Percentiles rank a stretch among this genome's conserved stretches.
phyloP scores from a whole-genome alignment of 2,113 vertebrate genomes.

The Centropus unirufus region DNA sequence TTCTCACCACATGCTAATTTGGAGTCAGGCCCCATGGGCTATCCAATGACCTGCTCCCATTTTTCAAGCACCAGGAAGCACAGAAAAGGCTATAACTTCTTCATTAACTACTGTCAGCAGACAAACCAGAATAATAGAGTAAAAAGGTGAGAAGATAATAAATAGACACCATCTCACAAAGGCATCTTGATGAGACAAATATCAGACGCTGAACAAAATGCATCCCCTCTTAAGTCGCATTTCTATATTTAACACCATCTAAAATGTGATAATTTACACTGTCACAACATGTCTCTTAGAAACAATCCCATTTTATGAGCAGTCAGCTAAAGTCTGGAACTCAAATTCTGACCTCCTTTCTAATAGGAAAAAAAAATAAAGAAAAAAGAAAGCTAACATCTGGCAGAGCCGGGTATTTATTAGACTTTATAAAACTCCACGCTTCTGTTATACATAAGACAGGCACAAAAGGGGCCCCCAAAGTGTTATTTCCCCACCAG shows the following conservation, averaged over 20 bases:
- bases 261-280: slow-evolving; percentile 57
- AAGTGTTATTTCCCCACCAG: slow-evolving; percentile 72
- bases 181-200: slow-evolving; percentile 35
- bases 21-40: not conserved
- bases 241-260: slow-evolving; percentile 48
- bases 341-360: slow-evolving; percentile 47
- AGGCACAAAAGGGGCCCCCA: slow-evolving; percentile 65
- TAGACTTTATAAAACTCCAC: slow-evolving; percentile 65
- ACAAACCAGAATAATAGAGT: not conserved
- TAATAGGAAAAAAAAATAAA: not conserved
- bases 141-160: slow-evolving; percentile 1
- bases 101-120: not conserved
- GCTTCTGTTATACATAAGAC: slow-evolving; percentile 69
- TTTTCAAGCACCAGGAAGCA: not conserved
- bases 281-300: slow-evolving; percentile 60
- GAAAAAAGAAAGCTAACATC: slow-evolving; percentile 50
- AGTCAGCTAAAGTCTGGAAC: slow-evolving; percentile 30
- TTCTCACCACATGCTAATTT: rapidly evolving
- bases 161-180: slow-evolving; percentile 28
- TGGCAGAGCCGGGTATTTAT: slow-evolving; percentile 66
- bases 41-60: not conserved
- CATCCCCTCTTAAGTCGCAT: slow-evolving; percentile 48
- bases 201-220: not conserved
- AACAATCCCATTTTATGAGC: slow-evolving; percentile 49
- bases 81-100: not conserved